These are phyloP conservation scores for Parazoanthus atlanticus DNA, from an alignment of 92 coral and sea anemone species.

Conservation along the genomic window DNA sequence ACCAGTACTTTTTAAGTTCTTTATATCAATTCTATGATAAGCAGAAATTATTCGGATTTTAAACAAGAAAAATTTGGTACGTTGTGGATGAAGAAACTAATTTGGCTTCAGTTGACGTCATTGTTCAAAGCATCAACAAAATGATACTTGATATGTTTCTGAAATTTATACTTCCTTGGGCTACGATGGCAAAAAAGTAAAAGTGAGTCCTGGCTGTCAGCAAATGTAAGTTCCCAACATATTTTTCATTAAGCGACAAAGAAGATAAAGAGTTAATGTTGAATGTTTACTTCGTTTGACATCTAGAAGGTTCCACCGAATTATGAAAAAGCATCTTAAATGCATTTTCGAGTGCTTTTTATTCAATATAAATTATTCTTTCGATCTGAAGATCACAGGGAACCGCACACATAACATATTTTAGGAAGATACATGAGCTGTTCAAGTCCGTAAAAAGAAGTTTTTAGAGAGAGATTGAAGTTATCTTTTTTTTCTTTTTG, in stretches of 20 bases:
- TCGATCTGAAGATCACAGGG: background rate
- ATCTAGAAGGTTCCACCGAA: conserved; percentile 1
- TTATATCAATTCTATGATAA: too few relatives aligned
- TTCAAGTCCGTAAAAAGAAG: background rate
- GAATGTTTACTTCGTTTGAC: conserved; percentile 13
- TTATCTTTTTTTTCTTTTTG: background rate
- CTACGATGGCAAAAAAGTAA: background rate
- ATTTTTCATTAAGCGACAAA: background rate
- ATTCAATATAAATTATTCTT: background rate
- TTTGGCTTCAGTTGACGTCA: background rate
- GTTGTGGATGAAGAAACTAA: background rate
- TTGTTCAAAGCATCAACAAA: background rate
- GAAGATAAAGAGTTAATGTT: conserved; percentile 22
- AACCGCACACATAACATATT: background rate
- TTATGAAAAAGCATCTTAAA: conserved; percentile 21
- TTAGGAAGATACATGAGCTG: background rate
- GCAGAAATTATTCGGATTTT: background rate
- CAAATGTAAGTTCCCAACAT: background rate
- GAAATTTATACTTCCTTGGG: background rate
- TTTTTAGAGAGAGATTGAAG: background rate
- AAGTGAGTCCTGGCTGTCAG: background rate
- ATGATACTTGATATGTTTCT: background rate
- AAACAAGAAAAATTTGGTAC: background rate
- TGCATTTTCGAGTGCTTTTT: conserved; percentile 19
- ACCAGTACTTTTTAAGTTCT: background rate